phyloP scores from a whole-genome alignment of 1,140 invertebrate genomes.

The Steinernema khuongi region DNA sequence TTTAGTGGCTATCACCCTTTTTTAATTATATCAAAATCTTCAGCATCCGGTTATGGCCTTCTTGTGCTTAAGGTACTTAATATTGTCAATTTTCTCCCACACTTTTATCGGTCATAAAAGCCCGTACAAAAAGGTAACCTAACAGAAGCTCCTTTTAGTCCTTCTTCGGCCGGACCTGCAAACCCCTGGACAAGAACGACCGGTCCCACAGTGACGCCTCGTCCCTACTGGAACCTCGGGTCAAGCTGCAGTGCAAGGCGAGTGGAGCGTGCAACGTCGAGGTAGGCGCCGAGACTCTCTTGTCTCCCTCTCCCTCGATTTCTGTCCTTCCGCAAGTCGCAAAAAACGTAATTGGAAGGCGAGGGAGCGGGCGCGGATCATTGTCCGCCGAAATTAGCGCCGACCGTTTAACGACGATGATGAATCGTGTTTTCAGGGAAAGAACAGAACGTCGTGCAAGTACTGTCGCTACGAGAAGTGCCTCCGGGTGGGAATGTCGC shows the following conservation, averaged over 20 bases:
- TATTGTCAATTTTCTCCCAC: no score
- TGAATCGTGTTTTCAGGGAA: slow-evolving; percentile 3
- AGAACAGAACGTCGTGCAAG: slow-evolving; percentile 16
- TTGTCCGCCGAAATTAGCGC: slow-evolving; percentile 8
- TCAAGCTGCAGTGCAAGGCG: neutral
- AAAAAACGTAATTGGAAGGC: slow-evolving; percentile 11
- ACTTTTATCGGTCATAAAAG: no score
- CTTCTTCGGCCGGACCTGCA: neutral
- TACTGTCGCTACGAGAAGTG: slow-evolving; percentile 13
- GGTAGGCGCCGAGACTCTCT: neutral
- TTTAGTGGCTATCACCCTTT: no score
- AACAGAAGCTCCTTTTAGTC: neutral
- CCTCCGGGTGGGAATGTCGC: slow-evolving; percentile 12
- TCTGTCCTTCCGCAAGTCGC: neutral
- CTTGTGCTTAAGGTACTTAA: no score
- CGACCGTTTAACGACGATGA: slow-evolving; percentile 8
- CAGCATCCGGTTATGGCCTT: no score
- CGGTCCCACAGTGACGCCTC: neutral
- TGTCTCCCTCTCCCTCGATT: neutral
- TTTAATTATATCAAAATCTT: no score
- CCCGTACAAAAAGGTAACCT: no score
- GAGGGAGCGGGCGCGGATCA: neutral
- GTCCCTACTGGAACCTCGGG: neutral
- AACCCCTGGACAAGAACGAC: neutral
- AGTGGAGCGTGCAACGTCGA: neutral